Conservation (phyloP, 2,797 vertebrate genomes). For the Sciurus carolinensis region DNA sequence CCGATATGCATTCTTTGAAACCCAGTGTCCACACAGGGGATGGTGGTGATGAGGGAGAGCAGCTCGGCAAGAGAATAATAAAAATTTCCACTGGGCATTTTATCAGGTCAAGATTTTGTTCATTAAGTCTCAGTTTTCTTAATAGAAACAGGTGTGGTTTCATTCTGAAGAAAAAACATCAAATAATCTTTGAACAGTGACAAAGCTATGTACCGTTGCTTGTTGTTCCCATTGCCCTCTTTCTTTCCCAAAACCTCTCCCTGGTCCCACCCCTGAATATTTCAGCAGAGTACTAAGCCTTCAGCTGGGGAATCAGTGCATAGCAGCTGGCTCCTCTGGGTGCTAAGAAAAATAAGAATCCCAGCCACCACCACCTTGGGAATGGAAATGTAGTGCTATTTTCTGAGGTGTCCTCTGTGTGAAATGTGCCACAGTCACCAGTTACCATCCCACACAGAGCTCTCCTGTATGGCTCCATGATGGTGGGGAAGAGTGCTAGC, state of each 20-base stretch:
- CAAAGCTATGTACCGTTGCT: neutral
- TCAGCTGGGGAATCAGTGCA: neutral
- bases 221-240: neutral
- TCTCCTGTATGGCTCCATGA: neutral
- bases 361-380: neutral
- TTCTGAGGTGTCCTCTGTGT: neutral
- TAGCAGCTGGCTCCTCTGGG: neutral
- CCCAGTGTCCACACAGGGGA: neutral
- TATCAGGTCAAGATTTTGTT: constrained; percentile 73
- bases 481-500: neutral
- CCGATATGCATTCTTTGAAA: constrained; percentile 70
- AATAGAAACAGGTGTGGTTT: constrained; percentile 76
- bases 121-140: constrained; percentile 57
- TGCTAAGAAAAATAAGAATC: neutral
- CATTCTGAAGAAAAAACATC: constrained; percentile 59
- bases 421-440: neutral
- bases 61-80: constrained; percentile 64
- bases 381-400: neutral
- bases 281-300: constrained; percentile 26
- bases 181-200: constrained; percentile 20
- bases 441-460: rapidly evolving
- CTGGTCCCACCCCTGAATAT: neutral
- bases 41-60: constrained; percentile 23
- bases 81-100: constrained; percentile 61
- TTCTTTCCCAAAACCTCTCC: constrained; percentile 30